Evolutionary conservation across 1,140 invertebrate species (phyloP).

Genomic region (Papilio machaon): DNA sequence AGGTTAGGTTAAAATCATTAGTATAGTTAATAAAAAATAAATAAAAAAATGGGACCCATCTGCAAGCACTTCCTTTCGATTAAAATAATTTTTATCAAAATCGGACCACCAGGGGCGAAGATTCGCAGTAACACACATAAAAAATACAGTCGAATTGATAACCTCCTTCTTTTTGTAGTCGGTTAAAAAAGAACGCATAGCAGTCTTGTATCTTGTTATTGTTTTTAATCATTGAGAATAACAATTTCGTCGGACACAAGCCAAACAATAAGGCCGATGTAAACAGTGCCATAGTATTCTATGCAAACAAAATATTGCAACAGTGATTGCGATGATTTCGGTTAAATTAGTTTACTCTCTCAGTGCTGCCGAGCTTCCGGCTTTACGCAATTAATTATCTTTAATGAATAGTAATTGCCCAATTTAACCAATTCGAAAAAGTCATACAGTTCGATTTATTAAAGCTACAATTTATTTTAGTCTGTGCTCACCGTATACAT

Average conservation of each 20-base stretch:
- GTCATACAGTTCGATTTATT: background rate
- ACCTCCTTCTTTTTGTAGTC: too few relatives aligned
- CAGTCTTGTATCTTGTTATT: background rate
- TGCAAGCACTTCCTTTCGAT: too few relatives aligned
- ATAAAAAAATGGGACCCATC: too few relatives aligned
- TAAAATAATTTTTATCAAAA: too few relatives aligned
- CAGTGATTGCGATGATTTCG: conserved; percentile 8
- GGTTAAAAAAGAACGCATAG: background rate
- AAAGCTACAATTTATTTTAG: background rate
- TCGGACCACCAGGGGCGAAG: too few relatives aligned
- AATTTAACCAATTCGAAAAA: conserved; percentile 5
- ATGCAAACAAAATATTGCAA: conserved; percentile 15
- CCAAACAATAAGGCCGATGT: background rate
- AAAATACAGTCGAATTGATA: too few relatives aligned
- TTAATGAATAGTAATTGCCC: conserved; percentile 3
- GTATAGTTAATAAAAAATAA: too few relatives aligned
- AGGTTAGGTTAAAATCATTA: too few relatives aligned
- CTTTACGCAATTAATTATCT: conserved; percentile 12
- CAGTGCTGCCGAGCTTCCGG: background rate
- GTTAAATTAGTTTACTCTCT: conserved; percentile 18
- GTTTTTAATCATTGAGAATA: background rate
- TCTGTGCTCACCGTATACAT: background rate
- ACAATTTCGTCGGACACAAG: background rate
- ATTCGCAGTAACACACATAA: too few relatives aligned
- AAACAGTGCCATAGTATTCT: background rate